phyloP scores from a whole-genome alignment of 2,113 vertebrate genomes.

The human (Homo sapiens) region DNA sequence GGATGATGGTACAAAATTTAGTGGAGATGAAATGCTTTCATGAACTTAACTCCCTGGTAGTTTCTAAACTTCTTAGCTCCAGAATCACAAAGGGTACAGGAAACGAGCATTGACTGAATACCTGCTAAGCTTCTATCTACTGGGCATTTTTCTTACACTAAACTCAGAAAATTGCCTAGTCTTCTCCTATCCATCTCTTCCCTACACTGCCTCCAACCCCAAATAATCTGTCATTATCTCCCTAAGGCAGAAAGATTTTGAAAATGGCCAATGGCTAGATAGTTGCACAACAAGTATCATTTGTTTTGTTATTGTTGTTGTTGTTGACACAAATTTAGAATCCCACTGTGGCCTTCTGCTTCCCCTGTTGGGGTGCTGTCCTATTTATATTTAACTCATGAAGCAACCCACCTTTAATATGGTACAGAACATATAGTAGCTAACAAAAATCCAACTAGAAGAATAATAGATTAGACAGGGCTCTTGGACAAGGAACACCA shows the following conservation, averaged over 20 bases:
- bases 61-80: not conserved
- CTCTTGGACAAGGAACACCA: not conserved
- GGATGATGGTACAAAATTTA: not conserved
- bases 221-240: not conserved
- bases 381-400: not conserved
- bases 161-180: not conserved
- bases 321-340: not conserved
- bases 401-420: not conserved
- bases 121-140: not conserved
- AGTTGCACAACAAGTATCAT: not conserved
- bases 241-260: not conserved
- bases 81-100: not conserved
- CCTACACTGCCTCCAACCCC: too few species aligned
- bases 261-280: not conserved
- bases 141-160: not conserved
- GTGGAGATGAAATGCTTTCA: not conserved
- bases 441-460: not conserved
- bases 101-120: not conserved
- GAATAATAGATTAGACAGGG: not conserved
- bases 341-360: not conserved
- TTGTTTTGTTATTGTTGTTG: not conserved
- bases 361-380: not conserved
- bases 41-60: not conserved
- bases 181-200: not conserved
- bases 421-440: not conserved